These are phyloP conservation scores for Mythimna ferrago DNA, from an alignment of 2,888 invertebrate genomes.

Conservation along the genomic window DNA sequence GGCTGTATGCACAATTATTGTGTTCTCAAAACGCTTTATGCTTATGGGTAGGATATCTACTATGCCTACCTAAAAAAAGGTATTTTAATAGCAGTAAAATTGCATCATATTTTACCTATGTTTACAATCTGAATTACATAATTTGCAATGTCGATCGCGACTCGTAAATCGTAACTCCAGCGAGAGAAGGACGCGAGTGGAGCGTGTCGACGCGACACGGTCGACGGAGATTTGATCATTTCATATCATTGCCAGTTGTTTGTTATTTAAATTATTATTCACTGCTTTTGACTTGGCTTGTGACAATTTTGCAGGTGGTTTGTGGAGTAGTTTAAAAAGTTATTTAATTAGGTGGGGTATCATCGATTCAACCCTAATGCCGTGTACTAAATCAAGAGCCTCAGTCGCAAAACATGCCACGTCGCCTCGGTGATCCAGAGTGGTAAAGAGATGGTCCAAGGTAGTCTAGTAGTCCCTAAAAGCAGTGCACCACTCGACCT, in stretches of 20 bases:
- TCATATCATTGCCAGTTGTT: slow-evolving; percentile 57
- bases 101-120: slow-evolving; percentile 43
- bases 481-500: too few relatives aligned
- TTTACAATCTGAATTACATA: slow-evolving; percentile 63
- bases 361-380: too few relatives aligned
- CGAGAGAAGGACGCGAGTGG: slow-evolving; percentile 62
- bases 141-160: slow-evolving; percentile 46
- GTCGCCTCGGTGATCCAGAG: too few relatives aligned
- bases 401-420: too few relatives aligned
- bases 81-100: slow-evolving; percentile 4
- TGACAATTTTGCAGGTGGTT: not conserved
- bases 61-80: too few relatives aligned
- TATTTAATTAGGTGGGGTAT: too few relatives aligned
- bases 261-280: slow-evolving; percentile 21
- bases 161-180: slow-evolving; percentile 43
- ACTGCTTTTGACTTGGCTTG: slow-evolving; percentile 17
- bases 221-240: slow-evolving; percentile 49
- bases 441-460: too few relatives aligned
- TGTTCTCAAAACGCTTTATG: too few relatives aligned
- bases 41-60: too few relatives aligned
- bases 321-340: not conserved
- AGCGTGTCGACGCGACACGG: slow-evolving; percentile 64
- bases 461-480: too few relatives aligned
- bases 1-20: too few relatives aligned
- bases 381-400: too few relatives aligned